Conservation (phyloP, 2,888 invertebrate genomes). For the Aquatica leii region DNA sequence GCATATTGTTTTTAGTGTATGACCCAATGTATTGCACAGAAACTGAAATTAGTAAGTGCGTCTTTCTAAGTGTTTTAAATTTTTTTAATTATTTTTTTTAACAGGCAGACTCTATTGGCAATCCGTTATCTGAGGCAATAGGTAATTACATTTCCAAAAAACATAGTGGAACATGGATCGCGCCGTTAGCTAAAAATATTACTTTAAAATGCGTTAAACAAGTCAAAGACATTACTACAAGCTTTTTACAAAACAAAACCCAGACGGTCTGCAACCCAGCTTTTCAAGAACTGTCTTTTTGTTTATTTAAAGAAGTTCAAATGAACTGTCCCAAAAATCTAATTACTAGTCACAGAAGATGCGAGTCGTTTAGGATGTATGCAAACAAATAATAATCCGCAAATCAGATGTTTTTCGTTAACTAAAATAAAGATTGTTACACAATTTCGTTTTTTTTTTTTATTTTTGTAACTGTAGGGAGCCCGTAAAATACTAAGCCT, state of each 20-base stretch:
- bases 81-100: not conserved
- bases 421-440: no score
- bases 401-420: no score
- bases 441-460: not conserved
- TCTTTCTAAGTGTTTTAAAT: not conserved
- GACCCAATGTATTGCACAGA: constrained; percentile 55
- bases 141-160: no score
- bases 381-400: constrained; percentile 51
- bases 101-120: no score
- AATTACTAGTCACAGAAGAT: constrained; percentile 55
- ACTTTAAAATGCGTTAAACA: no score
- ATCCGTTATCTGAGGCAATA: no score
- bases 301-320: constrained; percentile 58
- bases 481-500: constrained; percentile 28
- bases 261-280: constrained; percentile 53
- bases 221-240: no score
- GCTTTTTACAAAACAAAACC: no score
- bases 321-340: constrained; percentile 57
- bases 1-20: constrained; percentile 51
- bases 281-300: constrained; percentile 53
- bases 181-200: no score
- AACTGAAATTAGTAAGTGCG: constrained; percentile 55
- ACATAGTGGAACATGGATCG: no score
- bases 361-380: constrained; percentile 53
- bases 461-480: constrained; percentile 12